Evolutionary conservation across 1,140 invertebrate genomes (phyloP).

Genomic region (Apocrypta bakeri): DNA sequence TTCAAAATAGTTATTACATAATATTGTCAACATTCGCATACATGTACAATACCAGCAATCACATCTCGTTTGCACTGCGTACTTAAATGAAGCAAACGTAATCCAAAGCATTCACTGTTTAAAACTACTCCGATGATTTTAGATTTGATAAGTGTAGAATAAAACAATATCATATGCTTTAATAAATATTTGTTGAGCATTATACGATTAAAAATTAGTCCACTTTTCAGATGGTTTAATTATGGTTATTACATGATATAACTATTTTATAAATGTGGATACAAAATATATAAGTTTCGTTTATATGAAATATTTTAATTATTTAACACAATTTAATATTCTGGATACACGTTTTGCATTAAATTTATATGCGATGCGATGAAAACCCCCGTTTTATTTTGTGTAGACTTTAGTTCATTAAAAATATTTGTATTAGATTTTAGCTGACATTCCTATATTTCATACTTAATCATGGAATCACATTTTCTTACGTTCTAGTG

Average conservation of each 20-base stretch:
- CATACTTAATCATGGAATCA: not conserved
- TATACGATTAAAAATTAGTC: too few relatives aligned
- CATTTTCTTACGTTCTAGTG: not conserved
- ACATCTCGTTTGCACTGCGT: slow-evolving; percentile 7
- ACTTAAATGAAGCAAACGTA: slow-evolving; percentile 25
- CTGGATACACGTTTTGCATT: too few relatives aligned
- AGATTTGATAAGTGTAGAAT: not conserved
- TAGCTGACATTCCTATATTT: slow-evolving; percentile 22
- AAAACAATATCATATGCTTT: not conserved
- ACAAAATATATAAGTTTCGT: too few relatives aligned
- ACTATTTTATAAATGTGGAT: too few relatives aligned
- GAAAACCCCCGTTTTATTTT: too few relatives aligned
- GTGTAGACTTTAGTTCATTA: not conserved
- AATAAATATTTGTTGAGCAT: slow-evolving; percentile 5
- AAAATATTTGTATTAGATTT: not conserved
- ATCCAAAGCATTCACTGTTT: not conserved
- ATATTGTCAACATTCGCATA: slow-evolving; percentile 17
- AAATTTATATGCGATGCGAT: too few relatives aligned
- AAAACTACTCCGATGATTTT: not conserved
- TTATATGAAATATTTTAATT: too few relatives aligned
- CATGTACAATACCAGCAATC: not conserved
- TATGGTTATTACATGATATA: too few relatives aligned
- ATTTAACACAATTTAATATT: too few relatives aligned
- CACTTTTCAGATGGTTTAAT: too few relatives aligned
- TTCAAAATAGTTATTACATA: slow-evolving; percentile 32